Conservation (phyloP, 2,888 invertebrate species). For the Tryphoninae sp. region DNA sequence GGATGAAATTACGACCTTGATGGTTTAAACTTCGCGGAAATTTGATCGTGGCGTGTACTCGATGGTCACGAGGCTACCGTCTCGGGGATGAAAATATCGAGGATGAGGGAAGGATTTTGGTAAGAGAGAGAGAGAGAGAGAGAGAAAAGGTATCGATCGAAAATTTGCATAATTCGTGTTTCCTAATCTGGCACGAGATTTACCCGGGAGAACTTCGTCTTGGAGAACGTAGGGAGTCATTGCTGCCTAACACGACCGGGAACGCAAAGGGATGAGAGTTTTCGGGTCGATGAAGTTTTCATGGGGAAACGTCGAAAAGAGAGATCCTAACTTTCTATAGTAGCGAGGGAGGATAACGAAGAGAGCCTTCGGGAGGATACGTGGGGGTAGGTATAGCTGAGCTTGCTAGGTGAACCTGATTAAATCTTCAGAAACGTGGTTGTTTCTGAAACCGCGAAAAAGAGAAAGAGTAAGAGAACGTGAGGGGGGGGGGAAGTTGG, state of each 20-base stretch:
- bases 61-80: background rate
- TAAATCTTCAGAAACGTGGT: slow-evolving; percentile 53
- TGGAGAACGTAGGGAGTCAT: slow-evolving; percentile 29
- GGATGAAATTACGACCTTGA: background rate
- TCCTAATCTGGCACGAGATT: slow-evolving; percentile 18
- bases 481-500: background rate
- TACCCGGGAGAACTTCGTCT: slow-evolving; percentile 12
- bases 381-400: slow-evolving; percentile 13
- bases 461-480: background rate
- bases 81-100: background rate
- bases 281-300: slow-evolving; percentile 42
- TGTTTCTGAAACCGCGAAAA: slow-evolving; percentile 18
- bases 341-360: slow-evolving; percentile 31
- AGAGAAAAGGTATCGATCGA: background rate
- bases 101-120: background rate
- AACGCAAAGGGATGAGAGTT: slow-evolving; percentile 23
- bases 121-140: background rate
- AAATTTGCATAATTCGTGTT: slow-evolving; percentile 17
- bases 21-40: background rate
- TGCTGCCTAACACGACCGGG: slow-evolving; percentile 6
- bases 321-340: slow-evolving; percentile 45
- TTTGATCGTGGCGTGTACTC: background rate
- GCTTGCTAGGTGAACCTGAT: slow-evolving; percentile 46
- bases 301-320: slow-evolving; percentile 25
- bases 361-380: slow-evolving; percentile 4